These are phyloP conservation scores for Borostomias antarcticus DNA, from an alignment of 2,797 vertebrate species.

Conservation along the genomic window DNA sequence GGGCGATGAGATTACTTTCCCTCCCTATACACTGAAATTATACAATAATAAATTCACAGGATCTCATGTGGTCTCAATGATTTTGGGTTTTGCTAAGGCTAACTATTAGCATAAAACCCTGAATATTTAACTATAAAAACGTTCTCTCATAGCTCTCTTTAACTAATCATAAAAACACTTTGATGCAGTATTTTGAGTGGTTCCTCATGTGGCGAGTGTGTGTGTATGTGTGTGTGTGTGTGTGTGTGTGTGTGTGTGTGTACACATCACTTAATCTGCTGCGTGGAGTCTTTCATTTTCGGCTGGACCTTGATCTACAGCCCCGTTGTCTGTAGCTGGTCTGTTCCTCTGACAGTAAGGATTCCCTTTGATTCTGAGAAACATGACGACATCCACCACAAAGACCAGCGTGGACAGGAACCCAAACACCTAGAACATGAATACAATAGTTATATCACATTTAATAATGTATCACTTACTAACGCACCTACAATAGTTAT, in stretches of 20 bases:
- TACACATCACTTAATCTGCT: neutral
- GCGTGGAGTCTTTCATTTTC: slow-evolving; percentile 41
- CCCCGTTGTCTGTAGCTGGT: neutral
- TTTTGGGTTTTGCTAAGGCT: too few species aligned
- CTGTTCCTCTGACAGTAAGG: slow-evolving; percentile 21
- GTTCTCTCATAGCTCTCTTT: too few species aligned
- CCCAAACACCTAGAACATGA: slow-evolving; percentile 78
- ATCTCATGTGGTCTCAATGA: too few species aligned
- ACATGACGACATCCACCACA: slow-evolving; percentile 39
- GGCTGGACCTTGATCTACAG: too few species aligned
- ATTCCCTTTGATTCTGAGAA: neutral
- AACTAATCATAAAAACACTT: neutral
- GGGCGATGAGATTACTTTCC: too few species aligned
- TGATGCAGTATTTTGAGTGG: neutral
- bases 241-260: neutral
- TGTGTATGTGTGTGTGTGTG: neutral
- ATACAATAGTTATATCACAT: too few species aligned
- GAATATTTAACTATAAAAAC: too few species aligned
- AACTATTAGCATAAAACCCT: too few species aligned
- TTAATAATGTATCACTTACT: too few species aligned
- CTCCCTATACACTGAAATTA: too few species aligned
- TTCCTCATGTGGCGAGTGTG: neutral
- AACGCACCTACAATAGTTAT: too few species aligned
- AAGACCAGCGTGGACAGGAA: slow-evolving; percentile 76
- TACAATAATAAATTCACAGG: too few species aligned